phyloP scores from a whole-genome alignment of 1,140 invertebrate species.

The Aricia agestis region DNA sequence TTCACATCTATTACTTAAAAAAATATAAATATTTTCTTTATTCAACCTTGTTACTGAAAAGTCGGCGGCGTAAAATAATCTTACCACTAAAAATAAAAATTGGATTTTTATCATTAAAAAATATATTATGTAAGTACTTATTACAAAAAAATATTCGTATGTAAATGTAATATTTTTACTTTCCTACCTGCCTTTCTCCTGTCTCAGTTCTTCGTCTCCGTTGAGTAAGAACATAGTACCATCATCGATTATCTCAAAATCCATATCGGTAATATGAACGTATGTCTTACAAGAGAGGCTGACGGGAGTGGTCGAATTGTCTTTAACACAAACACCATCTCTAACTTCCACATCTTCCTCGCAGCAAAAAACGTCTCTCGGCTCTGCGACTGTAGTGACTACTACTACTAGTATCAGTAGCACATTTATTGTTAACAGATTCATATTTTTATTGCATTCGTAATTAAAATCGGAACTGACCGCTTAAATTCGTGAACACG shows the following conservation, averaged over 20 bases:
- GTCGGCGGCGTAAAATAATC: too few species aligned
- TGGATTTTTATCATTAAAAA: too few species aligned
- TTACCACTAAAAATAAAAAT: too few species aligned
- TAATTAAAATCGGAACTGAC: too few species aligned
- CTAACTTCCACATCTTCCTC: neutral
- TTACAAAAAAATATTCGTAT: too few species aligned
- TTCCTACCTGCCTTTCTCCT: slow-evolving; percentile 18
- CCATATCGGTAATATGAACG: neutral
- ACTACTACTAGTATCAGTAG: neutral
- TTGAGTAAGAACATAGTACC: slow-evolving; percentile 12
- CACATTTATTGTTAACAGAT: neutral
- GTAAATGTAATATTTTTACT: neutral
- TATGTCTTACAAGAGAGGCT: neutral
- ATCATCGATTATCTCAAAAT: slow-evolving; percentile 20
- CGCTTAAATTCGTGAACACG: too few species aligned
- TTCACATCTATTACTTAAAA: too few species aligned
- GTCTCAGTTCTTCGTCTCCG: neutral
- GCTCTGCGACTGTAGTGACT: neutral
- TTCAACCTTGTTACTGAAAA: too few species aligned
- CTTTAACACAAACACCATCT: neutral
- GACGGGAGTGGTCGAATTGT: neutral
- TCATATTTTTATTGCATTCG: too few species aligned
- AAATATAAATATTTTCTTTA: too few species aligned
- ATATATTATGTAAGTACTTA: too few species aligned
- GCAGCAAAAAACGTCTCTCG: neutral